A percentile compares a stretch with the other conserved stretches of the same genome.
Evolutionary conservation across 1,140 invertebrate genomes (phyloP).

Genomic region (Theocolax elegans): DNA sequence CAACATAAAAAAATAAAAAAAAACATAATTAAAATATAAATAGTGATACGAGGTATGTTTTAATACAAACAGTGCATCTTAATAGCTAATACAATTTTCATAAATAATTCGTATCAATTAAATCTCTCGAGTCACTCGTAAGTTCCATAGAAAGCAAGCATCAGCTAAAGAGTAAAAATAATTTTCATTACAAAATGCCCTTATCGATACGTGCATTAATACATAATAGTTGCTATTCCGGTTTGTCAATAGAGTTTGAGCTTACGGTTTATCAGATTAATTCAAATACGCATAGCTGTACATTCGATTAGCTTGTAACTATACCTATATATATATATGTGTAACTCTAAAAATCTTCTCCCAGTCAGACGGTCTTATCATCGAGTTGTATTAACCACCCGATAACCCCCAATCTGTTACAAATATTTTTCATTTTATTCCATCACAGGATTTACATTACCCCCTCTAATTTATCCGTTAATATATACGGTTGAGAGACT

Average conservation of each 20-base stretch:
- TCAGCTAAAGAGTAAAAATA: background rate
- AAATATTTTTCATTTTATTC: constrained; percentile 8
- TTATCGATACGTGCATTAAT: constrained; percentile 21
- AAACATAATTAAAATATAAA: too few relatives aligned
- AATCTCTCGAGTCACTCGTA: too few relatives aligned
- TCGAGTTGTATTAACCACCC: background rate
- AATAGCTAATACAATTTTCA: too few relatives aligned
- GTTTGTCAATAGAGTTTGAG: background rate
- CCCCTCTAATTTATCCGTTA: constrained; percentile 16
- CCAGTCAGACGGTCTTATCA: too few relatives aligned
- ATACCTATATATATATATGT: too few relatives aligned
- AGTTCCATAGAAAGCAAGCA: background rate
- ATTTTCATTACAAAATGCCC: constrained; percentile 7
- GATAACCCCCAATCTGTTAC: background rate
- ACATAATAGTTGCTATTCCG: constrained; percentile 18
- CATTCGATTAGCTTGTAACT: constrained; percentile 7
- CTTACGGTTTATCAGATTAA: constrained; percentile 13
- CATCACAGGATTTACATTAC: background rate
- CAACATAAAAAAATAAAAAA: too few relatives aligned
- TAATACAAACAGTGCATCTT: too few relatives aligned
- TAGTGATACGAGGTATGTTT: too few relatives aligned
- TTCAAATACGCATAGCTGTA: background rate
- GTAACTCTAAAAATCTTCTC: too few relatives aligned
- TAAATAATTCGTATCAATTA: too few relatives aligned
- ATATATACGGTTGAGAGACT: background rate